Evolutionary conservation across 2,888 invertebrate genomes (phyloP).

Genomic region (Sisyra terminalis): DNA sequence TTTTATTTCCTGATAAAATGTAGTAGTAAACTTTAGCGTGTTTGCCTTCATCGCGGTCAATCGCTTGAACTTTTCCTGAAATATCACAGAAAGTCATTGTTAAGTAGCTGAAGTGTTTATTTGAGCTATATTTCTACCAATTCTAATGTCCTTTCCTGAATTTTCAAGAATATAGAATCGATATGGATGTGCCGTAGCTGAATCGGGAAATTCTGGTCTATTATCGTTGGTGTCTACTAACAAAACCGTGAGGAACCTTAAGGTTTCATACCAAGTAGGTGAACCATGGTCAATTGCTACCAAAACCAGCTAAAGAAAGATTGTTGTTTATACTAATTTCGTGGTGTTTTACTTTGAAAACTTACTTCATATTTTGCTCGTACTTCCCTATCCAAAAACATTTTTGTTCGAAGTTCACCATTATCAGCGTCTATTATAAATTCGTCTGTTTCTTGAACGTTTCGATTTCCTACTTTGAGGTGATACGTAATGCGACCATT

Average conservation of each 20-base stretch:
- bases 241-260: conserved; percentile 55
- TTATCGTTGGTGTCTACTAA: conserved; percentile 72
- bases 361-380: conserved; percentile 44
- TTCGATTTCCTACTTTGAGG: conserved; percentile 57
- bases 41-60: conserved; percentile 62
- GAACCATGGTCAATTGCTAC: conserved; percentile 72
- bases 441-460: conserved; percentile 64
- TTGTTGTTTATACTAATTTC: not conserved
- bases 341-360: conserved; percentile 7
- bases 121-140: conserved; percentile 32
- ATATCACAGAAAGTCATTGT: conserved; percentile 8
- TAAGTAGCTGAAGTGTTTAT: not conserved
- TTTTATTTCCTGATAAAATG: conserved; percentile 59
- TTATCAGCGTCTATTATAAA: conserved; percentile 62
- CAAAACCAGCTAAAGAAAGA: conserved; percentile 44
- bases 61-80: conserved; percentile 50
- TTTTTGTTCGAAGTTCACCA: conserved; percentile 67
- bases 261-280: conserved; percentile 62
- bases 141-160: conserved; percentile 37
- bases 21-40: conserved; percentile 76
- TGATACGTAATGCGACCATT: conserved; percentile 76
- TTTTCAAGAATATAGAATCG: conserved; percentile 60
- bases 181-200: conserved; percentile 38
- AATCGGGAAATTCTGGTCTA: conserved; percentile 53
- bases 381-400: conserved; percentile 61